Evolutionary conservation across 2,797 vertebrate species (phyloP), one percentile per base, ranked within the genome.

Genomic region (Helostoma temminkii): DNA sequence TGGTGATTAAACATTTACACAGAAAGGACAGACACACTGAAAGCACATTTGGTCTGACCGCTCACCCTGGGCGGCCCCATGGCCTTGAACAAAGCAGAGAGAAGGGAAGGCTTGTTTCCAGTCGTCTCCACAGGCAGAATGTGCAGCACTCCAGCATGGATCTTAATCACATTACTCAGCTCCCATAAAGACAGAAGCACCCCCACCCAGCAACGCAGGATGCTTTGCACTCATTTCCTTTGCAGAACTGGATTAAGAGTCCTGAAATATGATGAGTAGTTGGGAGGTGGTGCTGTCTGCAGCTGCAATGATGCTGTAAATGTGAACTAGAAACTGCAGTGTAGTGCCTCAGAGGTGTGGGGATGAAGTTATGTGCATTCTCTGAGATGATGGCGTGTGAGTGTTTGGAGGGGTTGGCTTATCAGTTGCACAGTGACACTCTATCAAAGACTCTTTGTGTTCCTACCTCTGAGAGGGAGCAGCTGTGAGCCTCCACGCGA

Each of bases 371-470:
- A 46, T 66, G 63, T 50, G 58, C 30, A 47, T 64, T 76, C 45
- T 65, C 53, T 49, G 52, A 68, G 66, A 72, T 65, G 49, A 56
- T 2, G 34, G 52, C 26, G 25, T 9, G 11, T 28, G 2, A 49
- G 34, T 43, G 37, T 72, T 65, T 54, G 61, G 24, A 43, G 12
- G 26, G 52, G 50, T 50, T 60, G 66, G 66, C 77, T 75, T 83
- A 70, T 82, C 74, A 68, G 75, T 65, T 46, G 18, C 74, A 74
- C 73, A 58, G 71, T 73, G 82, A 80, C 74, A 57, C 57, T 68
- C 63, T 68, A 86, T 92, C 82, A 90, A 90, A 88, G 84, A 75
- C 60, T 73, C 78, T 83, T 88, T 92, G 86, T 91, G 81, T 74
- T 85, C 25, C 53, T 28, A 64, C 74, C 74, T 82, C 74, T 80